Conservation (phyloP, 1,140 invertebrate genomes). For the Drosophila chauvacae region DNA sequence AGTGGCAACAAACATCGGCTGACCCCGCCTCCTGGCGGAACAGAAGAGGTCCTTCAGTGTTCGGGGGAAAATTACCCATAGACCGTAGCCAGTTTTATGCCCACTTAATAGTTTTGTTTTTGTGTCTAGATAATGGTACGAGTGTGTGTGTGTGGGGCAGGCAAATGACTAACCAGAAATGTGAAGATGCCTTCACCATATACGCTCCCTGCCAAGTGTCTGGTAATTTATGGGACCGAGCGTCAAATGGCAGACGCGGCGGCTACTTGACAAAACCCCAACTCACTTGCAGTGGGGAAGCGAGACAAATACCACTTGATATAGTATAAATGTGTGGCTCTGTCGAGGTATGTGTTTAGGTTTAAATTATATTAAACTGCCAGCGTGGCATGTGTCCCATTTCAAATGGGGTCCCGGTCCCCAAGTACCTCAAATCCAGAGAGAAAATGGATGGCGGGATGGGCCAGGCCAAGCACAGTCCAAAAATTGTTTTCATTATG, state of each 20-base stretch:
- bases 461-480: conserved; percentile 13
- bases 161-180: conserved; percentile 80
- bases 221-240: conserved; percentile 71
- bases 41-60: conserved; percentile 47
- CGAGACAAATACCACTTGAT: conserved; percentile 45
- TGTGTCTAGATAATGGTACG: conserved; percentile 50
- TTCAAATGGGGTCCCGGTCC: conserved; percentile 43
- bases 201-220: conserved; percentile 60
- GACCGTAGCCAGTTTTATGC: conserved; percentile 66
- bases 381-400: conserved; percentile 77
- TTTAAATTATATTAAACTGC: conserved; percentile 82
- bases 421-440: conserved; percentile 10
- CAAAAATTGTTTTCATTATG: conserved; percentile 71
- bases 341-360: conserved; percentile 68
- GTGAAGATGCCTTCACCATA: conserved; percentile 64
- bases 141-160: conserved; percentile 22
- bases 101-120: conserved; percentile 81
- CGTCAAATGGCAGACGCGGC: conserved; percentile 76
- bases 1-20: conserved; percentile 33
- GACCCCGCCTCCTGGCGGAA: conserved; percentile 3
- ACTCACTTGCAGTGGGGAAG: conserved; percentile 23
- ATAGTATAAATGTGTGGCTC: conserved; percentile 37
- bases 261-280: conserved; percentile 74
- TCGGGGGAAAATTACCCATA: conserved; percentile 29
- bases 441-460: conserved; percentile 12